A percentile compares a stretch with the other conserved stretches of the same genome.
Conservation (phyloP, 2,797 vertebrate genomes). For the Tachyglossus aculeatus region DNA sequence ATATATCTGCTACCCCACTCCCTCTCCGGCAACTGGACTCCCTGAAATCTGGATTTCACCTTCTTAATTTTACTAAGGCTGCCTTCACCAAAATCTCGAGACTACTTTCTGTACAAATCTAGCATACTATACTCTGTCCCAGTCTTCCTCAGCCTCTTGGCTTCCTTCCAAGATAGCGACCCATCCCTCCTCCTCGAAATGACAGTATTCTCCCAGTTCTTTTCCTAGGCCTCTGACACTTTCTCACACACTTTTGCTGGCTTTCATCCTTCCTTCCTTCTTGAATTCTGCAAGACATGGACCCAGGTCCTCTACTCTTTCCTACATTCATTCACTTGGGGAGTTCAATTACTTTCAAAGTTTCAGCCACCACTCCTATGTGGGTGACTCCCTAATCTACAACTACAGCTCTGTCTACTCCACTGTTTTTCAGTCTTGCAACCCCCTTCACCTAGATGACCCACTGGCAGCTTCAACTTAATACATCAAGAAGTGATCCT, state of each 20-base stretch:
- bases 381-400: neutral
- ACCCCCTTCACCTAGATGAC: neutral
- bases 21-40: too few relatives aligned
- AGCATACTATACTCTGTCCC: too few relatives aligned
- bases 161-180: too few relatives aligned
- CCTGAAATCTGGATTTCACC: too few relatives aligned
- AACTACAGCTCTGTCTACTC: neutral
- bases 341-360: neutral
- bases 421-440: neutral
- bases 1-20: too few relatives aligned
- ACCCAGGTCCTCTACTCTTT: neutral
- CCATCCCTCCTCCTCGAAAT: too few relatives aligned
- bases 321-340: neutral
- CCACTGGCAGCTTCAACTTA: neutral
- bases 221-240: neutral
- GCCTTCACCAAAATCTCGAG: too few relatives aligned
- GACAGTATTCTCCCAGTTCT: neutral
- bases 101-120: too few relatives aligned
- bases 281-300: neutral
- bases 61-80: too few relatives aligned
- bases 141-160: too few relatives aligned
- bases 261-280: rapidly evolving
- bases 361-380: neutral
- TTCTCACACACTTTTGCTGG: neutral
- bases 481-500: neutral